Evolutionary conservation across 2,888 invertebrate genomes (phyloP).

Genomic region (Torymus auratus): DNA sequence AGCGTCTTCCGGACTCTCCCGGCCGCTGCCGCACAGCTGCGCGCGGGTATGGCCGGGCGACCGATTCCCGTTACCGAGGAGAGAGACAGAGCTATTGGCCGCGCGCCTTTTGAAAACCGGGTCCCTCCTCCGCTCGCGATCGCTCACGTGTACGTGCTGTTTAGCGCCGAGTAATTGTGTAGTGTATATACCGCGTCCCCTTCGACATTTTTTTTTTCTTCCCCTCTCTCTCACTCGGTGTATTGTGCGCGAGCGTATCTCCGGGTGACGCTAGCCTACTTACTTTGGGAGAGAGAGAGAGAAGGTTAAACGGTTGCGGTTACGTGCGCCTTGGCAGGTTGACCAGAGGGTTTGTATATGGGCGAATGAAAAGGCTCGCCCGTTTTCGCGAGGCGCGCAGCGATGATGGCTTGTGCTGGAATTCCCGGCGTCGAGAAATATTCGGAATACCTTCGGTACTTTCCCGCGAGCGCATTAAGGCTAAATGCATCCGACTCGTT

Average conservation of each 20-base stretch:
- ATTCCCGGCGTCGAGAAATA: too few relatives aligned
- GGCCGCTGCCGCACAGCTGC: neutral
- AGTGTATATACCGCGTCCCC: neutral
- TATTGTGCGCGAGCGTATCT: too few relatives aligned
- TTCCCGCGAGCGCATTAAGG: too few relatives aligned
- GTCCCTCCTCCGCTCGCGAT: conserved; percentile 7
- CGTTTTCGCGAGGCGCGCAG: too few relatives aligned
- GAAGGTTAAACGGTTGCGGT: neutral
- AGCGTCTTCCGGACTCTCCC: conserved; percentile 45
- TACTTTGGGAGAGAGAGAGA: too few relatives aligned
- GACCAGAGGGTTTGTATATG: too few relatives aligned
- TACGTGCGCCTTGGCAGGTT: neutral
- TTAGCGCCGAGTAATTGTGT: conserved; percentile 9
- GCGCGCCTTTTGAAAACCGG: conserved; percentile 19
- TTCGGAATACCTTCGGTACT: too few relatives aligned
- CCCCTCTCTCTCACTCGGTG: too few relatives aligned
- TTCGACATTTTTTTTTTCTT: neutral
- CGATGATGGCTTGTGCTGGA: too few relatives aligned
- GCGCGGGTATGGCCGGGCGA: neutral
- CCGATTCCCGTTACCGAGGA: conserved; percentile 27
- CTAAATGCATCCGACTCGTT: too few relatives aligned
- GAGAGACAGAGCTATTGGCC: neutral
- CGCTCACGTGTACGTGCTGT: conserved; percentile 15
- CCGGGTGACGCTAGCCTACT: too few relatives aligned
- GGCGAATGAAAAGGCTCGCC: too few relatives aligned